phyloP scores from a whole-genome alignment of 2,888 invertebrate genomes.

The Heliconius cydno region DNA sequence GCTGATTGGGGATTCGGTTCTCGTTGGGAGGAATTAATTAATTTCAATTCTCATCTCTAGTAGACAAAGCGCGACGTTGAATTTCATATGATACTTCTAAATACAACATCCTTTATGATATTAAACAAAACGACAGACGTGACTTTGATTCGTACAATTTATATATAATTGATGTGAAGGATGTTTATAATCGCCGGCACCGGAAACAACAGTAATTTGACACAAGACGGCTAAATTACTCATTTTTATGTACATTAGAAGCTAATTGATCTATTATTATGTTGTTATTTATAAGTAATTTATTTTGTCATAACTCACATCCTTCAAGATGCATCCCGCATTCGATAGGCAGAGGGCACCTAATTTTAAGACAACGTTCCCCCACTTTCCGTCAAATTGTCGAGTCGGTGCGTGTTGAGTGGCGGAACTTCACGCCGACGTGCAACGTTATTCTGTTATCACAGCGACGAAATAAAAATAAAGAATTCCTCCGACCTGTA shows the following conservation, averaged over 20 bases:
- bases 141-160: slow-evolving; percentile 12
- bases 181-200: slow-evolving; percentile 26
- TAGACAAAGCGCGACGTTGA: too few relatives aligned
- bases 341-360: neutral
- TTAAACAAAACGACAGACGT: neutral
- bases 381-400: too few relatives aligned
- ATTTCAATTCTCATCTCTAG: too few relatives aligned
- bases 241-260: slow-evolving; percentile 14
- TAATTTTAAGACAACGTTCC: neutral
- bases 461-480: too few relatives aligned
- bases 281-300: neutral
- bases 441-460: too few relatives aligned
- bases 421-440: too few relatives aligned
- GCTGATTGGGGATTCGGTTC: too few relatives aligned
- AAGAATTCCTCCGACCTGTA: too few relatives aligned
- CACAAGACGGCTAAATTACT: slow-evolving; percentile 35
- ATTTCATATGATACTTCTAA: too few relatives aligned
- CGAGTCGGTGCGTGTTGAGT: too few relatives aligned
- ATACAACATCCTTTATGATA: neutral
- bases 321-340: neutral
- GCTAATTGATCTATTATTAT: slow-evolving; percentile 22
- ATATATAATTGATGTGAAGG: slow-evolving; percentile 29
- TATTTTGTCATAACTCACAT: neutral
- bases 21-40: too few relatives aligned
- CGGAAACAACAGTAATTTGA: slow-evolving; percentile 43